Percentiles rank a stretch among this genome's conserved stretches.
These are phyloP conservation scores for Cosmorhoe ocellata DNA, from an alignment of 2,888 invertebrate genomes.

Conservation along the genomic window DNA sequence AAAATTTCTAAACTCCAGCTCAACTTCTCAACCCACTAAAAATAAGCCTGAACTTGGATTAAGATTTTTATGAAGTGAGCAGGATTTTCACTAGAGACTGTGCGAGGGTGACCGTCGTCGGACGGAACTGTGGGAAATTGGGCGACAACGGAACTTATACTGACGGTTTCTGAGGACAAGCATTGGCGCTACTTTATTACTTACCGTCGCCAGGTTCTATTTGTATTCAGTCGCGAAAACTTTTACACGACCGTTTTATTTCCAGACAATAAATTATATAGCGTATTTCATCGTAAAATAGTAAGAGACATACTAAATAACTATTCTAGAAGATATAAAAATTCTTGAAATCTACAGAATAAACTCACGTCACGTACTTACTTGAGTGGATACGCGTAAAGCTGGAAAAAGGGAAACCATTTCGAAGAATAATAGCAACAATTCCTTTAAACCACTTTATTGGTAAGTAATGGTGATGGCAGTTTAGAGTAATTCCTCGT, in stretches of 20 bases:
- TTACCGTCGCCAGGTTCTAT: conserved; percentile 29
- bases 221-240: not conserved
- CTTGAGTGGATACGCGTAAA: conserved; percentile 5
- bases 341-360: conserved; percentile 1
- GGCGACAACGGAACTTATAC: conserved; percentile 39
- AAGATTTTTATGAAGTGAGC: not conserved
- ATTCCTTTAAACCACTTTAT: conserved; percentile 30
- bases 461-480: conserved; percentile 26
- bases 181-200: conserved; percentile 26
- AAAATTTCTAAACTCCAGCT: too few relatives aligned
- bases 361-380: conserved; percentile 19
- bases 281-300: not conserved
- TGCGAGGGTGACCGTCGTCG: conserved; percentile 22
- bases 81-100: conserved; percentile 1
- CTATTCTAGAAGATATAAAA: not conserved
- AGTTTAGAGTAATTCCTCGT: conserved; percentile 13
- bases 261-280: not conserved
- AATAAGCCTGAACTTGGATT: too few relatives aligned
- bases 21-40: too few relatives aligned
- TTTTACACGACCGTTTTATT: not conserved
- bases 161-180: conserved; percentile 25
- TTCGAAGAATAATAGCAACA: conserved; percentile 26
- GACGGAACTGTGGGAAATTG: conserved; percentile 40
- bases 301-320: not conserved
- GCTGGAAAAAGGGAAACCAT: conserved; percentile 20